Evolutionary conservation across 2,113 vertebrate species (phyloP), one percentile per base, ranked within the genome.

Genomic region (Pelecanus crispus): DNA sequence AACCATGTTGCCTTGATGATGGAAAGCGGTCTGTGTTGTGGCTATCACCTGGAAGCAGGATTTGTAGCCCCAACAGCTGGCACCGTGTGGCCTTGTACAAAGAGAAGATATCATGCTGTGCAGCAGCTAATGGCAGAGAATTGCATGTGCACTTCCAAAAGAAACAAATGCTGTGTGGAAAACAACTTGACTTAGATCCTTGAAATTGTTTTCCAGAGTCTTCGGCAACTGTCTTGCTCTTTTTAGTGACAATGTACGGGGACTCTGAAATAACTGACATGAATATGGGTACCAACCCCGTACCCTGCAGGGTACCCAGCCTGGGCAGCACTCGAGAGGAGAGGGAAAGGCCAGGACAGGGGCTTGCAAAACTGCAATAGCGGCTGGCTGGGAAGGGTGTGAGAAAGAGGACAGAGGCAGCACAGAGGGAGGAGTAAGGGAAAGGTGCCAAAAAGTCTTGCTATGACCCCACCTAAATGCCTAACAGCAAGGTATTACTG

Each of bases 121-220:
- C 59, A 34, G 28, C 3, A 14, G 66, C 53, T 82, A 66, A 68
- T 2, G 24, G 66, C 67, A 89, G 56, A 84, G 49, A 82, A 80
- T 6, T 50, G 25, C 53, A 92, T 0, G 2, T 14, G 9, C 21
- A 31, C 24, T 78, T 93, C 82, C 86, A 89, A 89, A 94, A 72
- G 22, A 80, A 92, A 73, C 38, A 92, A 94, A 75, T 22, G 4
- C 29, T 79, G 11, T 4, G 6, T 44, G 34, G 34, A 38, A 86
- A 80, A 92, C 88, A 73, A 8, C 11, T 50, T 74, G 9, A 52
- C 34, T 85, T 68, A 45, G 14, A 78, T 61, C 21, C 13, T 81
- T 62, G 0, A 0, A 63, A 85, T 32, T 0, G 0, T 44, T 87
- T 93, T 79, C 45, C 65, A 79, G 66, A 24, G n/a, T 10, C 44